Conservation (phyloP, 2,113 vertebrate genomes). For the Scomber colias region DNA sequence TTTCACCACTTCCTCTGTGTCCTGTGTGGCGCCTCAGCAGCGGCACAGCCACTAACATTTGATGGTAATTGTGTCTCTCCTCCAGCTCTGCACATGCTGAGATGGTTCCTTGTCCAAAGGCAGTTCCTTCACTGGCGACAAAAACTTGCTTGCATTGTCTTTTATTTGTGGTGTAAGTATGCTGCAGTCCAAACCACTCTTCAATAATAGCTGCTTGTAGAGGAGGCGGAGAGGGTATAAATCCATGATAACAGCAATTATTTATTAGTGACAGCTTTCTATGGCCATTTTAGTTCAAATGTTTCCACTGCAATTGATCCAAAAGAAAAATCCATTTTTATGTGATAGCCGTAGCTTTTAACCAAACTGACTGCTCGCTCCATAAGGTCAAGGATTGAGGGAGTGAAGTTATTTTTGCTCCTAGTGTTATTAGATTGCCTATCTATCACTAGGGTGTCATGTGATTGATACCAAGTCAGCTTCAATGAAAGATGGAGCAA, state of each 20-base stretch:
- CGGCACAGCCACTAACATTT: conserved; percentile 34
- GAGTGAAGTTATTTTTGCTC: conserved; percentile 74
- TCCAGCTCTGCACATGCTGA: conserved; percentile 64
- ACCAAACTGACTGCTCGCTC: conserved; percentile 70
- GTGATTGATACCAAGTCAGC: conserved; percentile 73
- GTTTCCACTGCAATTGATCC: conserved; percentile 73
- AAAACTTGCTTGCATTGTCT: conserved; percentile 76
- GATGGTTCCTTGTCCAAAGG: conserved; percentile 73
- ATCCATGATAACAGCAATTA: conserved; percentile 64
- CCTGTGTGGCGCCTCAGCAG: conserved; percentile 49
- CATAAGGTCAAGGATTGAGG: conserved; percentile 80
- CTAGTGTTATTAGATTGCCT: conserved; percentile 76
- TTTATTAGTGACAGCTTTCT: conserved; percentile 69
- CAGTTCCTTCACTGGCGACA: conserved; percentile 62
- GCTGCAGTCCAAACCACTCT: conserved; percentile 44
- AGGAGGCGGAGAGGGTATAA: conserved; percentile 49
- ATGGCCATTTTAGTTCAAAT: conserved; percentile 65
- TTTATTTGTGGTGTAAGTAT: conserved; percentile 53
- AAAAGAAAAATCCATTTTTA: conserved; percentile 77
- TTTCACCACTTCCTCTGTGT: conserved; percentile 53
- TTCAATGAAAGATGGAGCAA: conserved; percentile 67
- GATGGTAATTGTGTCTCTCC: conserved; percentile 65
- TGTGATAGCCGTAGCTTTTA: conserved; percentile 76
- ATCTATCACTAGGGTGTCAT: conserved; percentile 64
- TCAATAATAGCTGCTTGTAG: conserved; percentile 30